Evolutionary conservation across 2,888 invertebrate genomes (phyloP).

Genomic region (Mystacides longicornis): DNA sequence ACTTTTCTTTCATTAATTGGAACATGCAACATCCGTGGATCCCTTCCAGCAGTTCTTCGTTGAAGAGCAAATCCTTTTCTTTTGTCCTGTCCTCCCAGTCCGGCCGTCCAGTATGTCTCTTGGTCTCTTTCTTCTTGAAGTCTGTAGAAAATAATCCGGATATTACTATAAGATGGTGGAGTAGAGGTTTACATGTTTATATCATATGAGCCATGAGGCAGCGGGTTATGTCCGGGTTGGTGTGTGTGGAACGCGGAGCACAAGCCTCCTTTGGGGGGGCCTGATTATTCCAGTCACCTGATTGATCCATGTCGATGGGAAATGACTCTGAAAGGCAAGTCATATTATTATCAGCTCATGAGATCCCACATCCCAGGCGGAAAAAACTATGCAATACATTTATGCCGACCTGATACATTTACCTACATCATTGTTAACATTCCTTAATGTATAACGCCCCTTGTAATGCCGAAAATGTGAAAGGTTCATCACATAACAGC

Average conservation of each 20-base stretch:
- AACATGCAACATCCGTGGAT: constrained; percentile 57
- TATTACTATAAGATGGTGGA: constrained; percentile 32
- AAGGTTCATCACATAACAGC: too few species aligned
- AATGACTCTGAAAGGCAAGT: constrained; percentile 50
- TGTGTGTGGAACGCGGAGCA: constrained; percentile 48
- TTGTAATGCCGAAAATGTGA: too few species aligned
- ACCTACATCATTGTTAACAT: too few species aligned
- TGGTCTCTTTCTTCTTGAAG: constrained; percentile 40
- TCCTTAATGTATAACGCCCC: too few species aligned
- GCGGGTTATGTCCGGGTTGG: constrained; percentile 56
- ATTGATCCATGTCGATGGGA: constrained; percentile 29
- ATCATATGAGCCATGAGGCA: constrained; percentile 58
- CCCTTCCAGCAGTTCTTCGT: constrained; percentile 53
- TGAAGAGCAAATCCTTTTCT: constrained; percentile 34
- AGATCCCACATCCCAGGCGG: too few species aligned
- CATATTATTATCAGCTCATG: too few species aligned
- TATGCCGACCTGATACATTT: too few species aligned
- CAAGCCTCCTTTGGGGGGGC: constrained; percentile 31
- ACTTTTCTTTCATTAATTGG: constrained; percentile 43
- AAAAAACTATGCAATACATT: constrained; percentile 38
- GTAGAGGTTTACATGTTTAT: constrained; percentile 35
- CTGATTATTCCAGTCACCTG: neutral
- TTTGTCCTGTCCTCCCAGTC: neutral
- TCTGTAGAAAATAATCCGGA: constrained; percentile 40
- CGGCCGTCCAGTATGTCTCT: too few species aligned